phyloP scores from a whole-genome alignment of 2,888 invertebrate genomes.

The Conus canariensis region DNA sequence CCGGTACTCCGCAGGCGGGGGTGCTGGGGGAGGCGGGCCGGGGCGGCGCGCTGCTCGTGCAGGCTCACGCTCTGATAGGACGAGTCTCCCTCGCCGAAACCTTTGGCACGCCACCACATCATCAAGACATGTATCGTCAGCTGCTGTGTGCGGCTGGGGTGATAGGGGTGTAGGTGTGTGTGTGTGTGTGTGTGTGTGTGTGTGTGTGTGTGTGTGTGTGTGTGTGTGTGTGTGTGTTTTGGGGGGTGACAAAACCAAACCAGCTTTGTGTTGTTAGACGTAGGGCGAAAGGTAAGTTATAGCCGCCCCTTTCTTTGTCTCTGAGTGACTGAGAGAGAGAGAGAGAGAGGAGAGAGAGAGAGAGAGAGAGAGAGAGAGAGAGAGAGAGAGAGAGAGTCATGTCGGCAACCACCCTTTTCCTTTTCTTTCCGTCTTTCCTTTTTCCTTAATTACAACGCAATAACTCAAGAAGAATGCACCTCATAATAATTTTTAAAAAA shows the following conservation, averaged over 20 bases:
- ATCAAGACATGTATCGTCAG: not conserved
- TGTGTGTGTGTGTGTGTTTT: too few species aligned
- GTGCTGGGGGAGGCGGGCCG: not conserved
- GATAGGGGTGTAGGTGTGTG: too few species aligned
- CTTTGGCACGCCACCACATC: not conserved
- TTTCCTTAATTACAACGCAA: too few species aligned
- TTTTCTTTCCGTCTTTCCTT: too few species aligned
- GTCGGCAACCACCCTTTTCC: too few species aligned
- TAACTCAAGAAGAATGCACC: too few species aligned
- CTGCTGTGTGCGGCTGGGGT: too few species aligned
- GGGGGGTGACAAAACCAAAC: too few species aligned
- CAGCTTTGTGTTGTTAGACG: not conserved
- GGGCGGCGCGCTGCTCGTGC: not conserved
- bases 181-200: too few species aligned
- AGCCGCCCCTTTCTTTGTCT: not conserved
- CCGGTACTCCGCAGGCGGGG: not conserved
- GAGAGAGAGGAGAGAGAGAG: not conserved
- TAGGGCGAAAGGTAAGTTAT: not conserved
- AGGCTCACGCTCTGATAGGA: not conserved
- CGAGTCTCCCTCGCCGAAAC: slow-evolving; percentile 29
- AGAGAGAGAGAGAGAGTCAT: too few species aligned
- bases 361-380: not conserved
- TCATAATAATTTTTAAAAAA: too few species aligned
- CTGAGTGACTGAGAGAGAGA: not conserved
- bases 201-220: too few species aligned